Conservation (phyloP, 2,888 invertebrate species). For the Athrips mouffetella region DNA sequence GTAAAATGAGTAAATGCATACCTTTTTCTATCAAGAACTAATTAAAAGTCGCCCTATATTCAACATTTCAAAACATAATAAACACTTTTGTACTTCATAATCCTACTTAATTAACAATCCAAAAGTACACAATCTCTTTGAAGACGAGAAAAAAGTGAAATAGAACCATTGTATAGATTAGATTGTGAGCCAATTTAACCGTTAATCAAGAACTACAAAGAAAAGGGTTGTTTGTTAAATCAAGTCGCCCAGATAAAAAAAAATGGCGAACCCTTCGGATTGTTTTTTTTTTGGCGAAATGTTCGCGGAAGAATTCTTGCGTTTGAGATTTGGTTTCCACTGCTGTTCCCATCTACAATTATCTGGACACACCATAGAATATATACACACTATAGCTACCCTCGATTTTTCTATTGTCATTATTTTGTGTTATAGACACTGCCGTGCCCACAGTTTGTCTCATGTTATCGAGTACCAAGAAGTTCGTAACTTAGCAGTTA, state of each 20-base stretch:
- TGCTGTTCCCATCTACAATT: neutral
- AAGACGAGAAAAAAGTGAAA: neutral
- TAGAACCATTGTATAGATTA: constrained; percentile 1
- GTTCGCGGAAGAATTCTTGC: neutral
- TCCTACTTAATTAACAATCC: neutral
- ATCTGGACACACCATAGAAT: no score
- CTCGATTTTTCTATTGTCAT: no score
- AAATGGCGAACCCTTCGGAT: constrained; percentile 47
- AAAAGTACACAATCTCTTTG: neutral
- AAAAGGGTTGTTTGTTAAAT: constrained; percentile 67
- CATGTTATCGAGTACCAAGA: no score
- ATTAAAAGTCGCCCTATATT: no score
- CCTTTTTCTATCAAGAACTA: no score
- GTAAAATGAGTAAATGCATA: no score
- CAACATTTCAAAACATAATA: neutral
- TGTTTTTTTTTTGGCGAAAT: neutral
- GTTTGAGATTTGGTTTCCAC: neutral
- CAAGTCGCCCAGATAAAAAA: constrained; percentile 65
- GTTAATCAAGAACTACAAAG: constrained; percentile 47
- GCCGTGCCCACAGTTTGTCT: no score
- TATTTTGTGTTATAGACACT: no score
- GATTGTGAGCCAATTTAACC: constrained; percentile 35
- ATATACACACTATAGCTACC: no score
- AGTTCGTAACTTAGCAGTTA: no score
- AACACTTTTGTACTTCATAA: neutral